Percentiles rank a stretch among this genome's conserved stretches.
phyloP scores from a whole-genome alignment of 2,113 vertebrate genomes.

The Mormoops blainvillei region DNA sequence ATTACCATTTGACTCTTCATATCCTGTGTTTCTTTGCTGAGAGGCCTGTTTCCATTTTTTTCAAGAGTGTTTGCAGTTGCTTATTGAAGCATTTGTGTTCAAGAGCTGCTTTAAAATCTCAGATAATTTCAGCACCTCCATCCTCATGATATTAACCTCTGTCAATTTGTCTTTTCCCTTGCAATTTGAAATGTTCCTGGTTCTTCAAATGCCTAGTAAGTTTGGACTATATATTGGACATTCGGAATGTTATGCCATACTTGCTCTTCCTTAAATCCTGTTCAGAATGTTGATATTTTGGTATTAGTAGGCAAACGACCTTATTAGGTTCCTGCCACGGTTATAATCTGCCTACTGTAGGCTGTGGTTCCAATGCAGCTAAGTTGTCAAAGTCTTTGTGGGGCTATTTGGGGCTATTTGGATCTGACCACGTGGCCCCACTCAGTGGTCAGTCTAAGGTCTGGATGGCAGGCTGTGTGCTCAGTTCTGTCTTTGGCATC shows the following conservation, averaged over 20 bases:
- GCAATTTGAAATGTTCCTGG: not conserved
- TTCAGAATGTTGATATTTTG: not conserved
- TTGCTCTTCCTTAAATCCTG: not conserved
- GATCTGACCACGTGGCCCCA: fast-evolving
- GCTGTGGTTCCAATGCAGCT: not conserved
- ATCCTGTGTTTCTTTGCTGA: not conserved
- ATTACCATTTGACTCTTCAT: not conserved
- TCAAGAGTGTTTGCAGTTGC: not conserved
- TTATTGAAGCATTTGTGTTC: not conserved
- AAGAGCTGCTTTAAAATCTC: not conserved
- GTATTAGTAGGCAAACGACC: not conserved
- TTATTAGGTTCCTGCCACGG: not conserved
- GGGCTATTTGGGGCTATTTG: too few species aligned
- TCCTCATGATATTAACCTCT: not conserved
- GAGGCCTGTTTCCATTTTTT: not conserved
- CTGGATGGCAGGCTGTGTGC: not conserved
- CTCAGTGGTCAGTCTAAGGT: not conserved
- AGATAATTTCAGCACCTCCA: not conserved
- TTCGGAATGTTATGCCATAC: not conserved
- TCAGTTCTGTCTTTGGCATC: not conserved
- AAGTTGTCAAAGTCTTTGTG: not conserved
- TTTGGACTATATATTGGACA: not conserved
- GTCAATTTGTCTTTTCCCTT: not conserved
- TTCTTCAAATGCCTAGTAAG: not conserved
- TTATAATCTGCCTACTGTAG: not conserved